A percentile compares a stretch with the other conserved stretches of the same genome.
Evolutionary conservation across 1,140 invertebrate species (phyloP).

Genomic region (Sarcophaga peregrina): DNA sequence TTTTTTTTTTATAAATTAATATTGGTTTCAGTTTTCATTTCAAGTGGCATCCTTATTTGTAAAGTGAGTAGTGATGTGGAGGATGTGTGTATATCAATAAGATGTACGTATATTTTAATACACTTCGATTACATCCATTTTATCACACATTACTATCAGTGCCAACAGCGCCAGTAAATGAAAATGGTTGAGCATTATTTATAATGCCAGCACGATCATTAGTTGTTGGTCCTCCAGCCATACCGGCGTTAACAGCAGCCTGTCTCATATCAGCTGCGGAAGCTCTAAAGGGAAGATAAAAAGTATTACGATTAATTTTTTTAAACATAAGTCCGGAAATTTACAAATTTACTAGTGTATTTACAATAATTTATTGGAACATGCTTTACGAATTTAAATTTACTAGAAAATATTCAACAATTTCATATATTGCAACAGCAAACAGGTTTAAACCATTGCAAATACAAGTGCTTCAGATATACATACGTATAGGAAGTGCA

Average conservation of each 20-base stretch:
- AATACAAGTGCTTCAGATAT: too few relatives aligned
- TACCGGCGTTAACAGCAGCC: conserved; percentile 68
- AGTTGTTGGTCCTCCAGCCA: conserved; percentile 56
- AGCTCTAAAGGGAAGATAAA: conserved; percentile 69
- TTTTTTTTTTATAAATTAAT: not conserved
- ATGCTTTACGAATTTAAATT: not conserved
- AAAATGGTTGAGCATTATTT: conserved; percentile 80
- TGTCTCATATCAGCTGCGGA: conserved; percentile 80
- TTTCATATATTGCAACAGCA: too few relatives aligned
- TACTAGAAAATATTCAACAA: too few relatives aligned
- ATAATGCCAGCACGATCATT: conserved; percentile 76
- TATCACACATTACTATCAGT: conserved; percentile 74
- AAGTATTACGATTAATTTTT: too few relatives aligned
- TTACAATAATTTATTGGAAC: not conserved
- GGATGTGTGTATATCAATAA: not conserved
- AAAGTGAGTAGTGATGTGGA: not conserved
- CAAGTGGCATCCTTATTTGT: conserved; percentile 2
- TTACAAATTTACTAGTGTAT: not conserved
- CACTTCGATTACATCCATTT: not conserved
- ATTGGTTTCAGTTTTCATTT: conserved; percentile 7
- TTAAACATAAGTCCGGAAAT: too few relatives aligned
- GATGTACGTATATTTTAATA: too few relatives aligned
- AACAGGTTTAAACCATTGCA: too few relatives aligned
- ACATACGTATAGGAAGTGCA: too few relatives aligned
- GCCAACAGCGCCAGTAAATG: conserved; percentile 74